Evolutionary conservation across 2,888 invertebrate species (phyloP), one percentile per base, ranked within the genome.

Genomic region (Sceliomorpha sp.): DNA sequence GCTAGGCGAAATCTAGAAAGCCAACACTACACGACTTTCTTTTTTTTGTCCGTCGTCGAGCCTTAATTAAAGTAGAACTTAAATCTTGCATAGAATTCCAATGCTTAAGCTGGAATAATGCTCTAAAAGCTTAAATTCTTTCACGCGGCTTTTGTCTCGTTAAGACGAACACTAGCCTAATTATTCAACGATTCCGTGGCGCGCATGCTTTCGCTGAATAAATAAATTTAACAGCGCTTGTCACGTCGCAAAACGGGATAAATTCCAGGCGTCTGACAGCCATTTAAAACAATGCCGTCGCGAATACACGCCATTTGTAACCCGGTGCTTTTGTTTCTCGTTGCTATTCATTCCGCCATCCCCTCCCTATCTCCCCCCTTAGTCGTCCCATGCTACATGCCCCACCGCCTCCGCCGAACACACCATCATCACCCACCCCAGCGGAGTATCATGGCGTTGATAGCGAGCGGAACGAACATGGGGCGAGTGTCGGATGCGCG

Each of bases 281-380:
- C 84, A 86, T 87, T 87, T 87, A 86, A 87, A 87, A 87, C 86
- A 87, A 87, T 87, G 85, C 85, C 84, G 83, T 84, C 79, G 82
- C 84, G 84, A 85, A 85, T 86, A 85, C 84, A 81, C 82, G 85
- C 84, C 82, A 86, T 86, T 86, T 84, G 86, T 84, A 85, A 85
- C 82, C 83, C 80, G 76, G 76, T 74, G 82, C 85, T 85, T 86
- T 85, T 85, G 85, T 87, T 84, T 82, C 83, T 78, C 79, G 81
- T 83, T 82, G 85, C 84, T 85, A 83, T 86, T 86, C 85, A 85
- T 84, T 81, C 80, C 77, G 75, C 69, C 71, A 60, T 69, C 69
- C 73, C 59, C 50, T 69, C 50, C 31, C 24, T 60, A 51, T 32
- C 51, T 62, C 62, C 39, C 31, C 59, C 48, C 64, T 42, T 56